Conservation (phyloP, 2,113 vertebrate species). For the Serilophus lunatus region DNA sequence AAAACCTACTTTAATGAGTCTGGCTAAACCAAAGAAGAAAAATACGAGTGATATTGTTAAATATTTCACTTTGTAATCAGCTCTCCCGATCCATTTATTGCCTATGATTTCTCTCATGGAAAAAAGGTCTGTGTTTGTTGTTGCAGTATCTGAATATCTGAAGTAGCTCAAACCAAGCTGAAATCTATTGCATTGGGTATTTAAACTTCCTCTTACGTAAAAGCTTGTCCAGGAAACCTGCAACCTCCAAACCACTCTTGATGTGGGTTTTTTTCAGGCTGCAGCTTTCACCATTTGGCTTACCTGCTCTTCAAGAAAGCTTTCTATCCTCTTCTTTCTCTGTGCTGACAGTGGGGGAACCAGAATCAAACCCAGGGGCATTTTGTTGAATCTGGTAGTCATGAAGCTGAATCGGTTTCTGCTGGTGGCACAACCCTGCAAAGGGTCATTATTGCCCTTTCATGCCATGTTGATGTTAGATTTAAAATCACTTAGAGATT, state of each 20-base stretch:
- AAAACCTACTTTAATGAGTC: slow-evolving; percentile 18
- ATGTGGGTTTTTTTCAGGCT: neutral
- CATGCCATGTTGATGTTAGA: neutral
- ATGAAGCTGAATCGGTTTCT: neutral
- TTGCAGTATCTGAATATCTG: neutral
- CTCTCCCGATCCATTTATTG: neutral
- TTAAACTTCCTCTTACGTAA: neutral
- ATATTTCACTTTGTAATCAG: neutral
- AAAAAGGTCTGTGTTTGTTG: neutral
- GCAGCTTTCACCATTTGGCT: neutral
- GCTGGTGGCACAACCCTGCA: neutral
- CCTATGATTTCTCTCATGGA: neutral
- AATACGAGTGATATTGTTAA: neutral
- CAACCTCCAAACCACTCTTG: neutral
- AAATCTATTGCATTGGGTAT: neutral
- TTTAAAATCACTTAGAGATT: neutral
- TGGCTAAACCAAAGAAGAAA: slow-evolving; percentile 8
- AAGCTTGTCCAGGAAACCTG: neutral
- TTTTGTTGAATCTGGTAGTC: neutral
- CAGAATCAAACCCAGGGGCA: neutral
- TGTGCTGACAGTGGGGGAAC: neutral
- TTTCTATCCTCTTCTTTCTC: neutral
- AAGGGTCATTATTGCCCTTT: neutral
- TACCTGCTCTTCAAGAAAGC: neutral
- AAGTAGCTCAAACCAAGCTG: neutral